Base-by-base conservation (phyloP, 2,888 invertebrate genomes). In the Cotesia congregata region DNA sequence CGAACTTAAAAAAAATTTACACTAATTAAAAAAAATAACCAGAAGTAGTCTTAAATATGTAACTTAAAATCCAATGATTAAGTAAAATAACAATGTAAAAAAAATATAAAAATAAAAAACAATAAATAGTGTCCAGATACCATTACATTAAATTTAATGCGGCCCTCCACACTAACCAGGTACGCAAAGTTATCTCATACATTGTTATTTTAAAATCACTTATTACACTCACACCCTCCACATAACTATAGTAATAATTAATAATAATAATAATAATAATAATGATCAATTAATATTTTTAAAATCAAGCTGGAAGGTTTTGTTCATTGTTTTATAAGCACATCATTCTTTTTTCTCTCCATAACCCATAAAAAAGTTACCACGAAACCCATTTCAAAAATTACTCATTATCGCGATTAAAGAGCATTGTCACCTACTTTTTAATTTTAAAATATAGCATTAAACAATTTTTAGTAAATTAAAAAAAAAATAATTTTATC, bases 161-260 rank as follows among this genome's bases (percentile, higher is more conserved):
- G 38, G 30, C 69, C 68, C 61, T 50, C n/a, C 72, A 65, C 50
- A 73, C 50, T 80, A 80, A 81, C 82, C 84, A 84, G 84, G 83
- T 84, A 84, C 84, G 79, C 78, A 82, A 79, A 77, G 65, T 80
- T 73, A 79, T 76, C 78, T 77, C 77, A 80, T 79, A 79, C 79
- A 83, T 82, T 78, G 78, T 77, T 81, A 80, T 82, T 79, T 62
- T 78, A 76, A 50, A 50, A 50, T 50, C 12, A 50, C 50, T 50
- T 50, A 50, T 50, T 50, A 50, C 50, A 50, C 50, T 50, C 50
- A 12, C 50, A 50, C 12, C 50, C 50, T 50, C 50, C 50, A 50
- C 50, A 50, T 50, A 50, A 50, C 50, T 12, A 50, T 50, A 50
- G 12, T 50, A 50, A 50, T 50, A 50, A 50, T 50, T 50, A 50